Evolutionary conservation across 2,797 vertebrate genomes (phyloP).

Genomic region (Trachurus trachurus): DNA sequence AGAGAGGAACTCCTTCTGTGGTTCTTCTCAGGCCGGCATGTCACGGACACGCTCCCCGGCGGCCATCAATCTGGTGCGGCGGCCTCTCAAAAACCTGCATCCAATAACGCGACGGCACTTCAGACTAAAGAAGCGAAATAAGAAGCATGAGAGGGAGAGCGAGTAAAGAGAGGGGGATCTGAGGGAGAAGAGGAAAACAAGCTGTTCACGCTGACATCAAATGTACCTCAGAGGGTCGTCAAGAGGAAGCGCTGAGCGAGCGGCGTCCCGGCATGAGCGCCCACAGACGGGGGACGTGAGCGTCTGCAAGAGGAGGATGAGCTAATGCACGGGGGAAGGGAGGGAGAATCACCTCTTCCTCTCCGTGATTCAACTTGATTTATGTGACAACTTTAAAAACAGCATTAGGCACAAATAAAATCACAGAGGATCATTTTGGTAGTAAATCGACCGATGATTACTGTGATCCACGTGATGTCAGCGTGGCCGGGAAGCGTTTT

Average conservation of each 20-base stretch:
- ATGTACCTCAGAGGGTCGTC: slow-evolving; percentile 84
- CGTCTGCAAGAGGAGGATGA: slow-evolving; percentile 71
- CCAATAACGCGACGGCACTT: slow-evolving; percentile 70
- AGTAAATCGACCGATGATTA: slow-evolving; percentile 76
- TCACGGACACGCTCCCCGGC: slow-evolving; percentile 65
- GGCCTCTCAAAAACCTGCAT: slow-evolving; percentile 67
- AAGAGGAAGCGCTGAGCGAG: slow-evolving; percentile 78
- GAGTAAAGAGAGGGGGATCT: slow-evolving; percentile 51
- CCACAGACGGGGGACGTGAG: slow-evolving; percentile 79
- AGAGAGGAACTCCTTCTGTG: slow-evolving; percentile 64
- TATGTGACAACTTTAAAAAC: slow-evolving; percentile 79
- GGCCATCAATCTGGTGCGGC: slow-evolving; percentile 73
- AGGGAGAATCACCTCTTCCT: slow-evolving; percentile 68
- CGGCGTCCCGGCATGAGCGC: slow-evolving; percentile 64
- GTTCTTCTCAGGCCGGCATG: slow-evolving; percentile 66
- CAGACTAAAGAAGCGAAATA: slow-evolving; percentile 67
- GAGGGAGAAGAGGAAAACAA: slow-evolving; percentile 76
- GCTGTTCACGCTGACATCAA: slow-evolving; percentile 80
- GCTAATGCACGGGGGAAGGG: slow-evolving; percentile 75
- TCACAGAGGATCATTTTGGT: slow-evolving; percentile 64
- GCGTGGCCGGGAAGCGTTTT: slow-evolving; percentile 41
- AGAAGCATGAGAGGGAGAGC: slow-evolving; percentile 47
- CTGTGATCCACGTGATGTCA: slow-evolving; percentile 48
- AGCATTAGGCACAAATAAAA: slow-evolving; percentile 79
- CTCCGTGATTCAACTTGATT: slow-evolving; percentile 74